Evolutionary conservation across 2,888 invertebrate species (phyloP).

Genomic region (Dicranocentrus wangi): DNA sequence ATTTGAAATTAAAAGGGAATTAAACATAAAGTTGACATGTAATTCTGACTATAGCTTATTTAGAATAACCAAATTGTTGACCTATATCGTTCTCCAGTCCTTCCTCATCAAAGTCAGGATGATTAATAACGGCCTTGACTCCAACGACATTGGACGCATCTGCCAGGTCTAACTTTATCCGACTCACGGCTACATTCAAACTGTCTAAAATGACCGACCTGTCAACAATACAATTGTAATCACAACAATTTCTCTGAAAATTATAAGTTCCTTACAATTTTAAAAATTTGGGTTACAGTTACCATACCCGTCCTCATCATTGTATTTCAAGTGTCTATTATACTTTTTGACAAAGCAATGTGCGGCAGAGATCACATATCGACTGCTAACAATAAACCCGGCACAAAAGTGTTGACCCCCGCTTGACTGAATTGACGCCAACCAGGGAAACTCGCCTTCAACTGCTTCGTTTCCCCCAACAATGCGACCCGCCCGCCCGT

Average conservation of each 20-base stretch:
- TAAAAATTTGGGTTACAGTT: neutral
- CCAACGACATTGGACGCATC: constrained; percentile 10
- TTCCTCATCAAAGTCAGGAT: constrained; percentile 57
- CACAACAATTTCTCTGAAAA: neutral
- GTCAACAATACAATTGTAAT: neutral
- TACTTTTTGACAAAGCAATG: constrained; percentile 47
- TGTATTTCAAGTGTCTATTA: constrained; percentile 49
- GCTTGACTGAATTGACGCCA: constrained; percentile 65
- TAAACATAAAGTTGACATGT: neutral
- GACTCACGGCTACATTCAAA: constrained; percentile 56
- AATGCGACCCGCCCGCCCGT: constrained; percentile 19
- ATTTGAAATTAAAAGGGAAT: constrained; percentile 17
- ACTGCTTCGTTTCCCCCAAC: constrained; percentile 40
- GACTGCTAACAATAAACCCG: constrained; percentile 60
- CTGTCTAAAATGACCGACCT: constrained; percentile 33
- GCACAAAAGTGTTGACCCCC: constrained; percentile 67
- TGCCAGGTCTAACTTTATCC: constrained; percentile 31
- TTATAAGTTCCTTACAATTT: neutral
- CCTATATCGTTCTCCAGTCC: constrained; percentile 65
- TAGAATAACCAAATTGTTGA: neutral
- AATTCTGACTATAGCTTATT: neutral
- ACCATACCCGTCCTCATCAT: constrained; percentile 41
- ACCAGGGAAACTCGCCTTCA: constrained; percentile 67
- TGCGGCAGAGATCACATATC: constrained; percentile 51
- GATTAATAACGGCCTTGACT: constrained; percentile 55